Evolutionary conservation across 1,140 invertebrate genomes (phyloP).

Genomic region (Diorhabda sublineata): DNA sequence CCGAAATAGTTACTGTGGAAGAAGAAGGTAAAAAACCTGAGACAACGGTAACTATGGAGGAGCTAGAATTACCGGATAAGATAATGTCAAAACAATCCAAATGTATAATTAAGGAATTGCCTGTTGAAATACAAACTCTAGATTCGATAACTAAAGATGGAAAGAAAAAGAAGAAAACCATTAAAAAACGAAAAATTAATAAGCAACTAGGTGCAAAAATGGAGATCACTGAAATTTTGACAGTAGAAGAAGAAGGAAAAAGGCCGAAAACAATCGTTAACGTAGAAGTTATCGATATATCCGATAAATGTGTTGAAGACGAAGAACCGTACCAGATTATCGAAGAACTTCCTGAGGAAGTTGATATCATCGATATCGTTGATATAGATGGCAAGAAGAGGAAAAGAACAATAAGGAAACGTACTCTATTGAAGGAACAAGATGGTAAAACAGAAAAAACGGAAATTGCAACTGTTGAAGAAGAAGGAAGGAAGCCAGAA

Average conservation of each 20-base stretch:
- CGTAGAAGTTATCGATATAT: constrained; percentile 31
- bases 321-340: constrained; percentile 41
- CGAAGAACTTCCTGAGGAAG: constrained; percentile 30
- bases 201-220: constrained; percentile 45
- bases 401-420: constrained; percentile 37
- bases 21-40: constrained; percentile 40
- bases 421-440: constrained; percentile 34
- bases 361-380: constrained; percentile 36
- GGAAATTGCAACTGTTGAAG: constrained; percentile 42
- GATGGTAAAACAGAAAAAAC: constrained; percentile 38
- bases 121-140: constrained; percentile 33
- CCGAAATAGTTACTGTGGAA: constrained; percentile 43
- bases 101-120: constrained; percentile 33
- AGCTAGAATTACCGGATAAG: constrained; percentile 33
- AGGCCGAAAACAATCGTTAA: constrained; percentile 47
- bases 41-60: constrained; percentile 35
- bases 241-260: constrained; percentile 50
- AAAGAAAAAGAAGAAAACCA: constrained; percentile 40
- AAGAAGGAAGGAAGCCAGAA: constrained; percentile 41
- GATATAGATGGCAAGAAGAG: constrained; percentile 36
- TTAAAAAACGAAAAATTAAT: constrained; percentile 44
- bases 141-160: constrained; percentile 37
- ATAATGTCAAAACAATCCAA: constrained; percentile 20
- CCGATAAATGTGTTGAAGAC: constrained; percentile 38
- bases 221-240: constrained; percentile 50